Percentiles rank a stretch among this genome's conserved stretches.
Evolutionary conservation across 2,888 invertebrate genomes (phyloP).

Genomic region (Pollenia angustigena): DNA sequence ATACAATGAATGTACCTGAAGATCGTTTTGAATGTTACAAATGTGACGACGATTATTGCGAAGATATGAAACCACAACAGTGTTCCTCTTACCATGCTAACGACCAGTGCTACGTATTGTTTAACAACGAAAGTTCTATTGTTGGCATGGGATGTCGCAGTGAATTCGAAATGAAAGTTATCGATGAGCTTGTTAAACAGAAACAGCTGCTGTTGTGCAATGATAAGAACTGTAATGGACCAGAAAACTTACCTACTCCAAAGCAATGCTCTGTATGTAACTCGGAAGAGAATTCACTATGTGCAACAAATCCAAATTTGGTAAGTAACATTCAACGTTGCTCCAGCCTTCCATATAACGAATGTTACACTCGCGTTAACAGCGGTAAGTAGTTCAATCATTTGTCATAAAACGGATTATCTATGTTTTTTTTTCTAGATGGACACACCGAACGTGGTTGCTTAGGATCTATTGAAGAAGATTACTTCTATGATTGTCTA

Average conservation of each 20-base stretch:
- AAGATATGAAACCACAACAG: constrained; percentile 52
- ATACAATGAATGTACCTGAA: constrained; percentile 75
- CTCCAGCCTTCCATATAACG: constrained; percentile 78
- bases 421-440: constrained; percentile 55
- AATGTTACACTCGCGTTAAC: constrained; percentile 79
- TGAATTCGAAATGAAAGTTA: constrained; percentile 76
- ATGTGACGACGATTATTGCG: constrained; percentile 77
- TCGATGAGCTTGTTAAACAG: constrained; percentile 76
- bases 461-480: constrained; percentile 74
- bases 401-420: background rate
- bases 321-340: constrained; percentile 75
- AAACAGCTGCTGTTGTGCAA: constrained; percentile 78
- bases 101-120: constrained; percentile 80
- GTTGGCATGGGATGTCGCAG: constrained; percentile 81
- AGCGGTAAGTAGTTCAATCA: constrained; percentile 70
- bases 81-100: constrained; percentile 77
- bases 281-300: constrained; percentile 77
- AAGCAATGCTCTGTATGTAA: constrained; percentile 78
- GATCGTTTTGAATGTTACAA: constrained; percentile 78
- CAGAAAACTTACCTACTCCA: constrained; percentile 66
- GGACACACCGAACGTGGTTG: constrained; percentile 80
- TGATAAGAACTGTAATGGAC: constrained; percentile 78
- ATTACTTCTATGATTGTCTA: constrained; percentile 78
- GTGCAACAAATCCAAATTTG: constrained; percentile 81
- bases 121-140: constrained; percentile 73